Evolutionary conservation across 1,140 invertebrate species (phyloP).

Genomic region (Drosophila yakuba): DNA sequence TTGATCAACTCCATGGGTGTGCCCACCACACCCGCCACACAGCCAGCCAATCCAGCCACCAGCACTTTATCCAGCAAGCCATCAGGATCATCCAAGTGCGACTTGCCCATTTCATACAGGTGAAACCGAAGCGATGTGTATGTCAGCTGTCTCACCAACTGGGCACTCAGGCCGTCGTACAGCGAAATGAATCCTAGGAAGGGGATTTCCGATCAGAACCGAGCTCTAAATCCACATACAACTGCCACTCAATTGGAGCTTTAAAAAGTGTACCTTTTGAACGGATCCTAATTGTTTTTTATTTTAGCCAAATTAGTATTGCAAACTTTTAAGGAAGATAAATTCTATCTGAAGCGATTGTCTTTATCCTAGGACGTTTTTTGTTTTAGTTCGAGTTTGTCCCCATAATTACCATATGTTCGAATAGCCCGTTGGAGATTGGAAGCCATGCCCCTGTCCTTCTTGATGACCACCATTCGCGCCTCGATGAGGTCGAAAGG

Average conservation of each 20-base stretch:
- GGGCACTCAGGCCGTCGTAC: conserved; percentile 56
- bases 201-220: too few species aligned
- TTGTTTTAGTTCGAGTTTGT: too few species aligned
- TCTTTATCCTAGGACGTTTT: too few species aligned
- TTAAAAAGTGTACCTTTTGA: too few species aligned
- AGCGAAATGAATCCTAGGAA: conserved; percentile 48
- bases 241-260: too few species aligned
- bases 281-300: too few species aligned
- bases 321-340: too few species aligned
- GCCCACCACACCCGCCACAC: conserved; percentile 32
- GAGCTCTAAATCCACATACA: too few species aligned
- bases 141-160: conserved; percentile 52
- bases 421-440: background rate
- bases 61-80: conserved; percentile 24
- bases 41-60: conserved; percentile 46
- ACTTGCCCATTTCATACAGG: conserved; percentile 53
- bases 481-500: conserved; percentile 62
- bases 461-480: conserved; percentile 46
- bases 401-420: conserved; percentile 34
- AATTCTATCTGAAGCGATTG: too few species aligned
- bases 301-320: too few species aligned
- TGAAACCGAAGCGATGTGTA: conserved; percentile 59
- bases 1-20: conserved; percentile 63
- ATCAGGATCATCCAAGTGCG: conserved; percentile 19
- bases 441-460: conserved; percentile 10